A percentile compares a stretch with the other conserved stretches of the same genome.
phyloP scores from a whole-genome alignment of 2,797 vertebrate genomes.

The Chrysocyon brachyurus region DNA sequence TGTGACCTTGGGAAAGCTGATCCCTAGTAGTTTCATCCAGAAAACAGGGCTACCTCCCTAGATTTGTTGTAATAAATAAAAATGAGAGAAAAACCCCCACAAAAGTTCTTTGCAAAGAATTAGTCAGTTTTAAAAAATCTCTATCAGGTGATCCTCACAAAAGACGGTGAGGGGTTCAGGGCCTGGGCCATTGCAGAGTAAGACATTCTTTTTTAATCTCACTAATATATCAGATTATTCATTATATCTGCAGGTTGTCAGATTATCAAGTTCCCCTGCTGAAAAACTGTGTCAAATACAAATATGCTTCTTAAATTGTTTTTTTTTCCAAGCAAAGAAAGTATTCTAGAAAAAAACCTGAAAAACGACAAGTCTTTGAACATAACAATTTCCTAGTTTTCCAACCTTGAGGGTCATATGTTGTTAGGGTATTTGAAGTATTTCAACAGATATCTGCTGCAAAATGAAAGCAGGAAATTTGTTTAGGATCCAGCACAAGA shows the following conservation, averaged over 20 bases:
- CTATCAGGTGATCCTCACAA: not conserved
- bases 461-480: conserved; percentile 4
- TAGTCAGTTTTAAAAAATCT: conserved; percentile 24
- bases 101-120: conserved; percentile 48
- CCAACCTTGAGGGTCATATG: not conserved
- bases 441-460: not conserved
- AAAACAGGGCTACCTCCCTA: not conserved
- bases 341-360: not conserved
- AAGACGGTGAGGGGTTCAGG: not conserved
- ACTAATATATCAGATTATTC: not conserved
- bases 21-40: not conserved
- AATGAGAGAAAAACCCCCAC: not conserved
- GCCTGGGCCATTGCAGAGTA: not conserved
- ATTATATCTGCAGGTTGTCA: not conserved
- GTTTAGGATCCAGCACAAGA: not conserved
- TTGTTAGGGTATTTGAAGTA: not conserved
- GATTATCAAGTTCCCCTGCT: not conserved
- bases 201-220: conserved; percentile 31
- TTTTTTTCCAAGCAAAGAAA: not conserved
- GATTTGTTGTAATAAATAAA: conserved; percentile 10
- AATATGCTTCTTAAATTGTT: conserved; percentile 23
- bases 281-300: conserved; percentile 18
- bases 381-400: conserved; percentile 10
- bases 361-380: not conserved
- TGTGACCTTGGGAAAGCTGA: not conserved